phyloP scores from a whole-genome alignment of 2,797 vertebrate species.

The Caiman crocodilus region DNA sequence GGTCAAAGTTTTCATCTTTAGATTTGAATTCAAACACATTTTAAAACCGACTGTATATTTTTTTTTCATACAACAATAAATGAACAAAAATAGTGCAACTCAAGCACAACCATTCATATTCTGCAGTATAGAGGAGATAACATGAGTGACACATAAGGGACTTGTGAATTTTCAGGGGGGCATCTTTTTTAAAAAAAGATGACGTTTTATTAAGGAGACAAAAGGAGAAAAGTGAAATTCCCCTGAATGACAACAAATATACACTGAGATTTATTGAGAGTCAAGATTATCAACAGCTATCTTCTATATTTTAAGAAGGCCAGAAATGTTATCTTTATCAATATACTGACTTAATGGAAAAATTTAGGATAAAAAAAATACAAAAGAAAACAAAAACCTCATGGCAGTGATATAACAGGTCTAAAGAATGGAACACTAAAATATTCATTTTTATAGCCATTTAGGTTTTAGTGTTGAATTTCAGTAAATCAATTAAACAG shows the following conservation, averaged over 20 bases:
- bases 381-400: background rate
- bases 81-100: background rate
- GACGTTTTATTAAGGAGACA: background rate
- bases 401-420: background rate
- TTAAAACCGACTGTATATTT: background rate
- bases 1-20: background rate
- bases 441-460: background rate
- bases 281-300: background rate
- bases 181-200: background rate
- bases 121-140: background rate
- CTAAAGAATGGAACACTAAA: background rate
- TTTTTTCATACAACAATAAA: background rate
- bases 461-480: background rate
- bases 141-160: background rate
- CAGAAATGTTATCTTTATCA: background rate
- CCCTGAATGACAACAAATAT: background rate
- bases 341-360: background rate
- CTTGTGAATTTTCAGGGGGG: background rate
- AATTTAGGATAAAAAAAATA: background rate
- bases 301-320: background rate
- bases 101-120: background rate
- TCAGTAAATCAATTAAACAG: conserved; percentile 5
- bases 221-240: background rate
- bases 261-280: background rate
- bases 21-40: background rate